Evolutionary conservation across 2,113 vertebrate species (phyloP).

Genomic region (Argyrosomus japonicus): DNA sequence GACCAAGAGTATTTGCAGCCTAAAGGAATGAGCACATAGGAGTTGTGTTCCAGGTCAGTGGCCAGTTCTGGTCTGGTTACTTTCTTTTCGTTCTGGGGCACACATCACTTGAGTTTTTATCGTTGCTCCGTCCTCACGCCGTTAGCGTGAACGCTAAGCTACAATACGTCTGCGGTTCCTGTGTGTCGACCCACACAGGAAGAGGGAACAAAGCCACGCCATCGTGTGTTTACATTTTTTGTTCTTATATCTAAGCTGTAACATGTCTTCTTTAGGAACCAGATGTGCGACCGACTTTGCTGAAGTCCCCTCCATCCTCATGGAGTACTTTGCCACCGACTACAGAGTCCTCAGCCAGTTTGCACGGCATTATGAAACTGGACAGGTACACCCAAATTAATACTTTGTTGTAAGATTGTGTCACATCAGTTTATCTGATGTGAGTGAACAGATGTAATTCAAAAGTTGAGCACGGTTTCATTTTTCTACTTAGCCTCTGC

Average conservation of each 20-base stretch:
- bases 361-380: conserved; percentile 95
- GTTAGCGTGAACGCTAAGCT: neutral
- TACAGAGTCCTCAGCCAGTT: conserved; percentile 96
- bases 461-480: neutral
- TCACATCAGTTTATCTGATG: neutral
- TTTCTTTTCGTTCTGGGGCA: neutral
- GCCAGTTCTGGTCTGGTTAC: neutral
- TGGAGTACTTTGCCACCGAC: conserved; percentile 98
- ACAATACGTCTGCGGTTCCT: neutral
- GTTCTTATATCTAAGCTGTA: conserved; percentile 12
- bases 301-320: conserved; percentile 97
- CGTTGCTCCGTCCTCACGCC: neutral
- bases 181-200: neutral
- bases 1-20: neutral
- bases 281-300: conserved; percentile 98
- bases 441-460: neutral
- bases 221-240: neutral
- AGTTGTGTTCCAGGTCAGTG: neutral
- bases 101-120: neutral
- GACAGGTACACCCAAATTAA: conserved; percentile 87
- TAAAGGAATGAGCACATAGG: neutral
- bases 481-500: conserved; percentile 84
- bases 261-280: conserved; percentile 86
- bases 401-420: neutral
- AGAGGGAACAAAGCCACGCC: neutral